Evolutionary conservation across 2,888 invertebrate species (phyloP), one percentile per base, ranked within the genome.

Genomic region (Sepiola atlantica): DNA sequence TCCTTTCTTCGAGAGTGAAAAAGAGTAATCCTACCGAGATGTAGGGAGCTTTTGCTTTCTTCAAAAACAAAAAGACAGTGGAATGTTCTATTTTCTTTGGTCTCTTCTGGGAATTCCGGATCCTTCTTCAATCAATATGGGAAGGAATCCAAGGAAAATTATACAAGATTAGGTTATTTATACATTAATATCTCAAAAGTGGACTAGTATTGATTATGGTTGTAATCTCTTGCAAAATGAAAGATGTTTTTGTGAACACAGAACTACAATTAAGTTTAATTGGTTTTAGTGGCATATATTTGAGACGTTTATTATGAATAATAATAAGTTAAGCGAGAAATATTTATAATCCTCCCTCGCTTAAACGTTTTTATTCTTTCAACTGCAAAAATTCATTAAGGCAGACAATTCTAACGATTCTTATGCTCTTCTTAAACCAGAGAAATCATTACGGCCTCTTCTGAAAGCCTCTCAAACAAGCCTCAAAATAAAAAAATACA

Each of bases 201-300:
- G 77, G 77, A 32, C 32, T 77, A 77, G n/a, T 77, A 77, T 77
- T 16, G 77, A n/a, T 77, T 77, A 77, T 77, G 77, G 61, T 61
- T 77, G 77, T 77, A 77, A 77, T 77, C 32, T n/a, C 77, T 77
- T 77, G 77, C 77, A 77, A 77, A 77, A 77, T 77, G 77, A 32
- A 77, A 77, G 77, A 77, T 77, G 77, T 77, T 32, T 77, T 77
- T 28, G 77, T 77, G n/a, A 77, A 77, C 32, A 77, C 77, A 77
- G 77, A 77, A 77, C 77, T 77, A 77, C 77, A 77, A 77, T 77
- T n/a, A 77, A 77, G 77, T 77, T 77, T 77, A 77, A 77, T 16
- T 77, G n/a, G n/a, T 77, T 61, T 77, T 77, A 77, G 77, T 77
- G 77, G 77, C n/a, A 77, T 77, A 77, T 77, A 77, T n/a, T 77